Percentiles rank a stretch among this genome's conserved stretches.
Evolutionary conservation across 2,888 invertebrate species (phyloP).

Genomic region (Tinea pellionella): DNA sequence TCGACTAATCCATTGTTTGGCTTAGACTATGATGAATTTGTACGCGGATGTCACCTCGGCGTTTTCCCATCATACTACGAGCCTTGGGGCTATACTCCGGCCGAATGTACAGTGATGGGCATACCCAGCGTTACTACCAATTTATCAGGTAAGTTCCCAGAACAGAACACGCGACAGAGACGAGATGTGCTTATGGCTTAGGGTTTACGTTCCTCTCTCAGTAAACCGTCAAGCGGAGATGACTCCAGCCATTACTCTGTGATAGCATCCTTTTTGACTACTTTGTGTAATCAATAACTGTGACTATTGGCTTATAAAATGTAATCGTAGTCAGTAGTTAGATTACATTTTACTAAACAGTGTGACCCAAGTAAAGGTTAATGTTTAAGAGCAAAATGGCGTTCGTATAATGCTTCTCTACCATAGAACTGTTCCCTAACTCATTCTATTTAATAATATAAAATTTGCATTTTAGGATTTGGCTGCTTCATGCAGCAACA

Average conservation of each 20-base stretch:
- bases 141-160: constrained; percentile 75
- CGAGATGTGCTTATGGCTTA: neutral
- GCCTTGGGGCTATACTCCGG: constrained; percentile 99
- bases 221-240: no score
- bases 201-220: no score
- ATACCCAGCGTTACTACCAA: constrained; percentile 99
- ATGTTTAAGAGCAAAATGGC: no score
- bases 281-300: no score
- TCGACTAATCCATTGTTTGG: constrained; percentile 98
- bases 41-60: constrained; percentile 97
- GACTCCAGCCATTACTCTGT: constrained; percentile 97
- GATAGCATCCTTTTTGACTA: no score
- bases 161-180: neutral
- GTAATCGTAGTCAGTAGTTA: no score
- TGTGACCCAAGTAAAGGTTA: no score
- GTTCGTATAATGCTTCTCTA: no score
- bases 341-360: no score
- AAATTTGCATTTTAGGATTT: constrained; percentile 72
- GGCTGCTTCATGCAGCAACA: constrained; percentile 99
- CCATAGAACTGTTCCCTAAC: no score
- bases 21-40: constrained; percentile 98
- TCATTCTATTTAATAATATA: no score
- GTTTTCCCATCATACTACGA: constrained; percentile 99
- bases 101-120: constrained; percentile 99
- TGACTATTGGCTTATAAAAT: no score